Conservation (phyloP, 1,140 invertebrate species). For the Dendroctonus ponderosae region DNA sequence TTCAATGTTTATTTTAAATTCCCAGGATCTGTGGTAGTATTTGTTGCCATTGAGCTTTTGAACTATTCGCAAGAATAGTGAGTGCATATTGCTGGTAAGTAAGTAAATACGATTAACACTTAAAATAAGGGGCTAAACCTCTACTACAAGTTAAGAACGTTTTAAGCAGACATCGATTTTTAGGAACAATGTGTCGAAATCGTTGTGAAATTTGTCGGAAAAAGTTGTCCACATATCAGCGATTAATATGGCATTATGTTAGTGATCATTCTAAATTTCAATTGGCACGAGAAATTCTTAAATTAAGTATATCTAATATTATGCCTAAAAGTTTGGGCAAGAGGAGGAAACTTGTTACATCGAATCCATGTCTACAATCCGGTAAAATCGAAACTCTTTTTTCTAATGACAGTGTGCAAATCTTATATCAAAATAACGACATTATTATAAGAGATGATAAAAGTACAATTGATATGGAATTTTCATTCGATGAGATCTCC, state of each 20-base stretch:
- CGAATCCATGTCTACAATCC: background rate
- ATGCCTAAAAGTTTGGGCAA: conserved; percentile 19
- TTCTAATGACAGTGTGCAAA: conserved; percentile 33
- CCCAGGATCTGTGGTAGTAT: background rate
- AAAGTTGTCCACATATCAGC: conserved; percentile 19
- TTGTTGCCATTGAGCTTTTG: background rate
- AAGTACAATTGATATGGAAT: conserved; percentile 34
- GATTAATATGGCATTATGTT: conserved; percentile 28
- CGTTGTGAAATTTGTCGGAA: conserved; percentile 27
- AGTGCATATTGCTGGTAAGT: background rate
- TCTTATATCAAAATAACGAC: conserved; percentile 33
- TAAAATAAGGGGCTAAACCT: background rate
- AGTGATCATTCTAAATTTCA: conserved; percentile 30
- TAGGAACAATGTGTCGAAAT: conserved; percentile 15
- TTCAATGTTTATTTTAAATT: background rate
- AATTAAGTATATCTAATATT: conserved; percentile 19
- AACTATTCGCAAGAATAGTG: background rate
- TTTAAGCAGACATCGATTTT: background rate
- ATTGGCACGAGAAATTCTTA: conserved; percentile 30
- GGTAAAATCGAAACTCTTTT: conserved; percentile 31
- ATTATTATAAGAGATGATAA: conserved; percentile 35
- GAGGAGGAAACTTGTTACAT: conserved; percentile 1
- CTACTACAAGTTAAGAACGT: background rate
- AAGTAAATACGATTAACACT: background rate
- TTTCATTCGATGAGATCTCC: conserved; percentile 37